These are phyloP conservation scores for Alviniconcha strummeri DNA, from an alignment of 2,888 invertebrate genomes.

Conservation along the genomic window DNA sequence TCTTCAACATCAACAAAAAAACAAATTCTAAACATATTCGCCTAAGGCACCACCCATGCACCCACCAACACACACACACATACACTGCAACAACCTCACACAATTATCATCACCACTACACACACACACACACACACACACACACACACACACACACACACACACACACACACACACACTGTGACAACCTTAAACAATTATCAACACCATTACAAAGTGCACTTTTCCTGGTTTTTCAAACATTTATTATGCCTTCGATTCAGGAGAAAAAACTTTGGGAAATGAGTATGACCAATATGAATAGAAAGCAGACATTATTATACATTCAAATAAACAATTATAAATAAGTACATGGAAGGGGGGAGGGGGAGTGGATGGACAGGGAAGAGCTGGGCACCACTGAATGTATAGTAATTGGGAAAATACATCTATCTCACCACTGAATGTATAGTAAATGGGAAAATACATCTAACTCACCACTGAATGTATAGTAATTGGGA, in stretches of 20 bases:
- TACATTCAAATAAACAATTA: not conserved
- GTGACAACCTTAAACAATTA: not conserved
- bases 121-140: conserved; percentile 8
- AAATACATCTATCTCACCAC: no score
- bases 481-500: no score
- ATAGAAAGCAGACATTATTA: not conserved
- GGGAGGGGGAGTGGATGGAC: no score
- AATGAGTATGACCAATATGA: no score
- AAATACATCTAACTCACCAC: no score
- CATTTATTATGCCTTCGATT: not conserved
- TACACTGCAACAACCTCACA: not conserved
- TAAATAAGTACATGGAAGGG: no score
- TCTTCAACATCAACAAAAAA: no score
- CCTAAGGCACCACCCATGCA: not conserved
- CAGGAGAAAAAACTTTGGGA: not conserved
- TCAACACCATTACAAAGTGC: not conserved
- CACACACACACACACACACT: not conserved
- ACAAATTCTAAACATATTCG: no score
- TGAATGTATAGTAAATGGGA: no score
- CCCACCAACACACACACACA: not conserved
- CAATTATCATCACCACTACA: not conserved
- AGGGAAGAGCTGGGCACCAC: no score
- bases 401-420: no score
- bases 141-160: conserved; percentile 11
- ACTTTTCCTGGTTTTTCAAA: not conserved